Evolutionary conservation across 2,888 invertebrate genomes (phyloP).

Genomic region (Notodonta ziczac): DNA sequence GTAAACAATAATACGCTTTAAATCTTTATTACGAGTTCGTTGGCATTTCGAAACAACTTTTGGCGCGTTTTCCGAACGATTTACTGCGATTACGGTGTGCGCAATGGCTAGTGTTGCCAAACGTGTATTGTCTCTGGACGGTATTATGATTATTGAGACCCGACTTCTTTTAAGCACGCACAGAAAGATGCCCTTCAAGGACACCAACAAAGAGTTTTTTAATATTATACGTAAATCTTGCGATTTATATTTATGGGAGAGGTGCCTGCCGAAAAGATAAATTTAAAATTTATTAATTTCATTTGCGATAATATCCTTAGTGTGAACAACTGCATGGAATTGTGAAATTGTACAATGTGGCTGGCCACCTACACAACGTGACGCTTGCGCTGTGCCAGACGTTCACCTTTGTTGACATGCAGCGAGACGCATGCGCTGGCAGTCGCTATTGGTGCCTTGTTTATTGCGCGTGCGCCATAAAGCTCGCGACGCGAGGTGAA

Average conservation of each 20-base stretch:
- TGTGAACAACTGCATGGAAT: no score
- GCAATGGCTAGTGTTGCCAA: not conserved
- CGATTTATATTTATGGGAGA: no score
- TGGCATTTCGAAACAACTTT: constrained; percentile 24
- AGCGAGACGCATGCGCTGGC: constrained; percentile 33
- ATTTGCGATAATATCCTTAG: no score
- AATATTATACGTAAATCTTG: no score
- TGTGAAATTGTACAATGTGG: not conserved
- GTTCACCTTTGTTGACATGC: constrained; percentile 46
- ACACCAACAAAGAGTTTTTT: no score
- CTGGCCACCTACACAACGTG: constrained; percentile 3
- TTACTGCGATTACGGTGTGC: not conserved
- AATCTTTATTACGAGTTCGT: constrained; percentile 31
- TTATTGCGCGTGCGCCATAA: constrained; percentile 66
- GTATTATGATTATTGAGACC: not conserved
- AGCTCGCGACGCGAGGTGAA: constrained; percentile 58
- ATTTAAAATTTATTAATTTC: no score
- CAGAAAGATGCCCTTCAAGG: no score
- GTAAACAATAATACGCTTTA: constrained; percentile 26
- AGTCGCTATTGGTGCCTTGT: constrained; percentile 49
- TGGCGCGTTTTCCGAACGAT: not conserved
- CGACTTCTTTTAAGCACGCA: not conserved
- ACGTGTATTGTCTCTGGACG: not conserved
- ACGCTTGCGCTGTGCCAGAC: constrained; percentile 28
- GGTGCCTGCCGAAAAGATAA: no score